Evolutionary conservation across 2,113 vertebrate species (phyloP).

Genomic region (Bothrops jararaca): DNA sequence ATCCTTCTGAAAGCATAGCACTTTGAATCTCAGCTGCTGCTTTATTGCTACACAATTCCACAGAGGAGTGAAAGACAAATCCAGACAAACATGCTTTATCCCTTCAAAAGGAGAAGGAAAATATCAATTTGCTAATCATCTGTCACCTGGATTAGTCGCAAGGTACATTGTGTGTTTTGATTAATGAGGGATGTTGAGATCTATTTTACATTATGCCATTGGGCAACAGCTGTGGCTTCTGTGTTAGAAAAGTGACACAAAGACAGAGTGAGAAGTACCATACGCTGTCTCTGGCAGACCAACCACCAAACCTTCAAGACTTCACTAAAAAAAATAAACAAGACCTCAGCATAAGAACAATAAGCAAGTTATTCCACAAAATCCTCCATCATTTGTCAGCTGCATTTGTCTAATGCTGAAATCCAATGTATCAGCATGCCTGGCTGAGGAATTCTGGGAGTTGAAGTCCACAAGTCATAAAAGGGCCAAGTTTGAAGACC

Average conservation of each 20-base stretch:
- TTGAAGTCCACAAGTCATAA: too few species aligned
- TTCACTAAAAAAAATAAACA: not conserved
- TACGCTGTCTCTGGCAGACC: not conserved
- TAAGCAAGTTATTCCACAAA: not conserved
- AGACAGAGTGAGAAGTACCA: conserved; percentile 1
- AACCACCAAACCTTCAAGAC: conserved; percentile 1
- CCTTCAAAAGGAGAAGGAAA: conserved; percentile 33
- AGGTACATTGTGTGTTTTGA: conserved; percentile 36
- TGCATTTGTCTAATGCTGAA: not conserved
- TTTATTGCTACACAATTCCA: conserved; percentile 41
- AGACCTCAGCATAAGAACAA: not conserved
- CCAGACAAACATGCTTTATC: conserved; percentile 36
- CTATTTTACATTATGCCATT: conserved; percentile 31
- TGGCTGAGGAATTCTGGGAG: too few species aligned
- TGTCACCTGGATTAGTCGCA: conserved; percentile 37
- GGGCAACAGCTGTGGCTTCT: conserved; percentile 28
- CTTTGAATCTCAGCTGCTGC: conserved; percentile 50
- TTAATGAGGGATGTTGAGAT: conserved; percentile 43
- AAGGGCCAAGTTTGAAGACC: too few species aligned
- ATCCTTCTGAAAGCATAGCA: conserved; percentile 14
- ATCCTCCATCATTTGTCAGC: not conserved
- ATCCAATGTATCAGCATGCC: not conserved
- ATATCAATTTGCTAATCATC: conserved; percentile 52
- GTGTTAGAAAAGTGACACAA: conserved; percentile 25
- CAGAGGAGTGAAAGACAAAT: conserved; percentile 41